A percentile compares a stretch with the other conserved stretches of the same genome.
Evolutionary conservation across 2,797 vertebrate genomes (phyloP).

Genomic region (Cichlasoma orientale): DNA sequence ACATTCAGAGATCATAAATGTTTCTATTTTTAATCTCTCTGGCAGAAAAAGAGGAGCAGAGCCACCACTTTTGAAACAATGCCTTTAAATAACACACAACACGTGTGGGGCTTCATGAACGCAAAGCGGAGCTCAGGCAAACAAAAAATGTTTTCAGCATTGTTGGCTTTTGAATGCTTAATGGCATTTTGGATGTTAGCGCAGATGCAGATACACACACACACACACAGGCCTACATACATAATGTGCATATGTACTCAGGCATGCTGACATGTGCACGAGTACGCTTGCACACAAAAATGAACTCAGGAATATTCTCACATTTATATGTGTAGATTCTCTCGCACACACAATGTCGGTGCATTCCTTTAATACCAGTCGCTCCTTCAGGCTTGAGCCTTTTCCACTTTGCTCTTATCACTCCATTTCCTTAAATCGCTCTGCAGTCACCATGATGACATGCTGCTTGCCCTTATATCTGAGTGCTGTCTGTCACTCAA

Average conservation of each 20-base stretch:
- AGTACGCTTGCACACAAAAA: slow-evolving; percentile 27
- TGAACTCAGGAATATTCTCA: slow-evolving; percentile 34
- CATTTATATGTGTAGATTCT: slow-evolving; percentile 37
- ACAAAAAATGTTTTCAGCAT: slow-evolving; percentile 4
- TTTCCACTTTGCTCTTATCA: slow-evolving; percentile 75
- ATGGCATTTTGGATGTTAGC: slow-evolving; percentile 7
- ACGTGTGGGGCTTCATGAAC: slow-evolving; percentile 3
- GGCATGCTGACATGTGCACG: slow-evolving; percentile 20
- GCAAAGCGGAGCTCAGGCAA: slow-evolving; percentile 16
- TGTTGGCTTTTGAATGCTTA: slow-evolving; percentile 7
- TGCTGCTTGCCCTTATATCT: slow-evolving; percentile 68
- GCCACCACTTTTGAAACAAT: slow-evolving; percentile 72
- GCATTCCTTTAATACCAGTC: slow-evolving; percentile 75
- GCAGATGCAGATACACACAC: slow-evolving; percentile 11
- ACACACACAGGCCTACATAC: not conserved
- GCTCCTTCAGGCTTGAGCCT: slow-evolving; percentile 73
- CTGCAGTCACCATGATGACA: slow-evolving; percentile 70
- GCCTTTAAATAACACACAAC: slow-evolving; percentile 62
- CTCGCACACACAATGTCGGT: slow-evolving; percentile 31
- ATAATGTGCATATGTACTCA: slow-evolving; percentile 15
- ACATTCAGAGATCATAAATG: slow-evolving; percentile 78
- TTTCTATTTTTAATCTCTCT: slow-evolving; percentile 82
- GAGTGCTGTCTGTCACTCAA: slow-evolving; percentile 62
- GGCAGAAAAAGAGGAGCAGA: slow-evolving; percentile 74
- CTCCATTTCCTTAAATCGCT: slow-evolving; percentile 74